Percentiles rank a stretch among this genome's conserved stretches.
phyloP scores from a whole-genome alignment of 1,140 invertebrate genomes.

The Drosophila grimshawi region DNA sequence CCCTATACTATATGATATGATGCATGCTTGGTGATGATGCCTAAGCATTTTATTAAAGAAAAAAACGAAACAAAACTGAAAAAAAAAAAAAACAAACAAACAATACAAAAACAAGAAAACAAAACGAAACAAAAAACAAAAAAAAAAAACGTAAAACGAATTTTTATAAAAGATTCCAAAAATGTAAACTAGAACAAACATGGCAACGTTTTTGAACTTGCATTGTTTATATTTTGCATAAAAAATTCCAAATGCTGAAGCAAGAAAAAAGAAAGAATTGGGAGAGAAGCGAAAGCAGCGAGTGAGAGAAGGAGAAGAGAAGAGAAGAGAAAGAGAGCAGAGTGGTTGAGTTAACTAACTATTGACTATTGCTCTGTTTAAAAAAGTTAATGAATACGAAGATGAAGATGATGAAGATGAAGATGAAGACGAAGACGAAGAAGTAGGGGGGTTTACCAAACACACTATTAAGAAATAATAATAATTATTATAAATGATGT shows the following conservation, averaged over 20 bases:
- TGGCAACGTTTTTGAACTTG: conserved; percentile 40
- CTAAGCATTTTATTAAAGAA: conserved; percentile 61
- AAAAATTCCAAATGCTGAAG: conserved; percentile 72
- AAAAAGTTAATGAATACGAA: not conserved
- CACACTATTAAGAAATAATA: conserved; percentile 26
- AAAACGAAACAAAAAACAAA: conserved; percentile 16
- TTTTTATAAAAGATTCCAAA: conserved; percentile 73
- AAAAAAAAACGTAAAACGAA: conserved; percentile 66
- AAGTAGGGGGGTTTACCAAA: conserved; percentile 12
- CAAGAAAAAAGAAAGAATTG: conserved; percentile 11
- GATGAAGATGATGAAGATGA: too few species aligned
- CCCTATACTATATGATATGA: conserved; percentile 4
- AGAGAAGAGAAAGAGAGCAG: conserved; percentile 18
- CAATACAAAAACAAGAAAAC: not conserved
- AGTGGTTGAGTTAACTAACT: conserved; percentile 50
- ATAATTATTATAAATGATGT: conserved; percentile 33
- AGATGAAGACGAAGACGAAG: not conserved
- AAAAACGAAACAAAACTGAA: not conserved
- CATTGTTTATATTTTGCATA: conserved; percentile 45
- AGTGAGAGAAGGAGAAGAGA: conserved; percentile 4
- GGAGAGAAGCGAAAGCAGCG: not conserved
- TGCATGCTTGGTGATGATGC: conserved; percentile 26
- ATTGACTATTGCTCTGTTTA: conserved; percentile 44
- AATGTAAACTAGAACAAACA: conserved; percentile 34
- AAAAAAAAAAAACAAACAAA: conserved; percentile 4